phyloP scores from a whole-genome alignment of 2,113 vertebrate genomes.

The Rhea americana region DNA sequence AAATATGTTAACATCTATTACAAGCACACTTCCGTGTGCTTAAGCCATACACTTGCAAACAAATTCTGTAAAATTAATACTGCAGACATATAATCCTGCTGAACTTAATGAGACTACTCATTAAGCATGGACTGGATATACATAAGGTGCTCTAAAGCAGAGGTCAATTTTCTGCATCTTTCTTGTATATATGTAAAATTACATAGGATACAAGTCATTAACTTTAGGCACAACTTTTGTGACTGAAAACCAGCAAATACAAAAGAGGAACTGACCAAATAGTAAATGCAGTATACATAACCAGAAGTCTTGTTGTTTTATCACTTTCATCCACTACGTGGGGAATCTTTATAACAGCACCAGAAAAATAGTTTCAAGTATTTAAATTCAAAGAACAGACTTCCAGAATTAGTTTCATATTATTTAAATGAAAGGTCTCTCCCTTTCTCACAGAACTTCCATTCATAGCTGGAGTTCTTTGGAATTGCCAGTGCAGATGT shows the following conservation, averaged over 20 bases:
- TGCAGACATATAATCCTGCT: not conserved
- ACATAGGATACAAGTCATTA: not conserved
- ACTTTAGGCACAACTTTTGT: not conserved
- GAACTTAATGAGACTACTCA: not conserved
- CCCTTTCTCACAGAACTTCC: not conserved
- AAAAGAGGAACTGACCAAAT: not conserved
- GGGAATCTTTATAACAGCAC: not conserved
- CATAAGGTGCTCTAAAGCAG: accelerated
- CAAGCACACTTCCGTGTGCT: not conserved
- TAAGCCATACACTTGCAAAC: not conserved
- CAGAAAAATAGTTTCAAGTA: not conserved
- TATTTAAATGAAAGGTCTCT: not conserved
- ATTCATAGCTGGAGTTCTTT: not conserved
- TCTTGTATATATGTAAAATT: not conserved
- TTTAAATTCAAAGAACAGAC: not conserved
- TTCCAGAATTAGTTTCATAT: not conserved
- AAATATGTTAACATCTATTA: not conserved
- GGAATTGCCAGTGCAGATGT: not conserved
- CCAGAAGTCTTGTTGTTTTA: not conserved
- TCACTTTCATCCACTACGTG: not conserved
- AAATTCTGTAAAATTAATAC: not conserved
- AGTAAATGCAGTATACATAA: not conserved
- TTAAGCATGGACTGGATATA: not conserved
- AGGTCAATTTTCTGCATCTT: not conserved
- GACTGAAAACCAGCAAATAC: not conserved